Base-by-base conservation (phyloP, 2,888 invertebrate species). In the Smittia aterrima region DNA sequence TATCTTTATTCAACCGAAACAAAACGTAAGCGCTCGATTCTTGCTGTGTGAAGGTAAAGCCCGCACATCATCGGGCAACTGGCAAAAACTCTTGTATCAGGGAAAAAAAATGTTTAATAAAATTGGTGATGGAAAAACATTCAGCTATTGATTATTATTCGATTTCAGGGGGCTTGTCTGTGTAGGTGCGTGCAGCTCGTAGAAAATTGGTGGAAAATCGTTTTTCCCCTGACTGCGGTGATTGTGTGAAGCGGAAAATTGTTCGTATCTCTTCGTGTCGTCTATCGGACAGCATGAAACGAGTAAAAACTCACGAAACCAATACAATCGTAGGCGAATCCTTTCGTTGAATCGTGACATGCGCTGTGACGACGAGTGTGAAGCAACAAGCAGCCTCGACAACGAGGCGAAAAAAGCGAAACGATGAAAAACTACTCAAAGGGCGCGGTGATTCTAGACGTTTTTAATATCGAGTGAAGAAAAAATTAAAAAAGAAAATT, bases 361-460 rank as follows among this genome's bases (percentile, higher is more conserved):
- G 72, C 72, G 72, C 72, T 13, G 1, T 38, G 4, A 11, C 1
- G 3, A 6, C 22, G 22, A 18, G 1, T n/a, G 25, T 38, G 62
- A 72, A 72, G 72, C 72, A 72, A 72, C 72, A 72, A 72, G 72
- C 72, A 72, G 22, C 62, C 53, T 47, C 41, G 70, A 71, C 41
- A 40, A 53, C 22, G 70, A 70, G 25, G 41, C 47, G 32, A 67
- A 67, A 67, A 32, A 22, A 20, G 38, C 40, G 68, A 70, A 53
- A 72, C 70, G 70, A 70, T 20, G 38, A 72, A 72, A 72, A 72
- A 72, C 72, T 72, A 72, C 72, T 72, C 70, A 53, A 72, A 72
- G 72, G 72, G 72, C 72, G 72, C 72, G 72, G 72, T 72, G 72
- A 72, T 62, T 72, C 72, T 72, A 72, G 72, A 72, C 72, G 62